phyloP scores from a whole-genome alignment of 1,140 invertebrate genomes.

The Cherax quadricarinatus region DNA sequence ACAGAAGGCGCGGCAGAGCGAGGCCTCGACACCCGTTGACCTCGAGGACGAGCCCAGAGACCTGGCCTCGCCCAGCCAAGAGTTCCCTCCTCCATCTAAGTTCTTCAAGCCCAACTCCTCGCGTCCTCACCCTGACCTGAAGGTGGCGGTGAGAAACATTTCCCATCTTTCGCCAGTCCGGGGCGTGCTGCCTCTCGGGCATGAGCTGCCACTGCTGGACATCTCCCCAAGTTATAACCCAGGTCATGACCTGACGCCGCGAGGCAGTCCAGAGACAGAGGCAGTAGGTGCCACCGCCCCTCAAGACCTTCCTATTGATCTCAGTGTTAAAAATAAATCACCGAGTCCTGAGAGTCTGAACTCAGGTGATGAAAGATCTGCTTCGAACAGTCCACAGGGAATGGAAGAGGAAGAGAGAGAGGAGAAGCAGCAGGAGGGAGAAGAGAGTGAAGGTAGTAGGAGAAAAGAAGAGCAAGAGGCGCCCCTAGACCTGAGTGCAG shows the following conservation, averaged over 20 bases:
- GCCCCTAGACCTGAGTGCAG: conserved; percentile 59
- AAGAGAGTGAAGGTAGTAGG: conserved; percentile 4
- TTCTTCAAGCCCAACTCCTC: conserved; percentile 44
- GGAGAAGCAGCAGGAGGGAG: conserved; percentile 27
- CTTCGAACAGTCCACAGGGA: conserved; percentile 15
- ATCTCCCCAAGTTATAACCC: conserved; percentile 32
- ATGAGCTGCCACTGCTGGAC: conserved; percentile 15
- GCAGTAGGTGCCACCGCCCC: conserved; percentile 52
- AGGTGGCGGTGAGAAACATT: neutral
- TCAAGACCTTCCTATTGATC: conserved; percentile 63
- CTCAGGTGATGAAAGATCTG: conserved; percentile 11
- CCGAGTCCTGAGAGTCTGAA: conserved; percentile 9
- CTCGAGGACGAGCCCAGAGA: conserved; percentile 40
- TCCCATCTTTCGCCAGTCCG: conserved; percentile 14
- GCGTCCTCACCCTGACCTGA: conserved; percentile 32
- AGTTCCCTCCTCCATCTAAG: conserved; percentile 48
- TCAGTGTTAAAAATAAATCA: conserved; percentile 62
- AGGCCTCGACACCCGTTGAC: conserved; percentile 2
- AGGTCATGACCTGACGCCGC: conserved; percentile 50
- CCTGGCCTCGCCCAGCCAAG: conserved; percentile 27
- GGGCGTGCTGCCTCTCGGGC: conserved; percentile 20
- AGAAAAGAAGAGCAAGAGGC: conserved; percentile 60
- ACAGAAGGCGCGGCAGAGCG: conserved; percentile 76
- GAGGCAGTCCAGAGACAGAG: conserved; percentile 44
- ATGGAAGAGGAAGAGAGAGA: conserved; percentile 33